Conservation (phyloP, 2,797 vertebrate genomes). For the Aselliscus stoliczkanus region DNA sequence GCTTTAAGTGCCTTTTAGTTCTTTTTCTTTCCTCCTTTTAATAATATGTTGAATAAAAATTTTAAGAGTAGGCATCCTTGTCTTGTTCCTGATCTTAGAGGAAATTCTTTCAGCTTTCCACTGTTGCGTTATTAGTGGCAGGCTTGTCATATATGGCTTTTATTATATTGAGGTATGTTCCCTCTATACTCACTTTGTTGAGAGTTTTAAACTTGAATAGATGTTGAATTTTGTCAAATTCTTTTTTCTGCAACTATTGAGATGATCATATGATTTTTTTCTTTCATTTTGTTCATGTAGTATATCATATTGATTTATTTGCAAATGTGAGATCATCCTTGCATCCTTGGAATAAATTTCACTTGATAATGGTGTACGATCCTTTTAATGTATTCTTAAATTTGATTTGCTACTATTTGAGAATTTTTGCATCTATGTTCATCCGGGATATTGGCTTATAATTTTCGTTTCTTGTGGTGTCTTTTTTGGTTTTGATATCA, state of each 20-base stretch:
- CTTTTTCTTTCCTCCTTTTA: neutral
- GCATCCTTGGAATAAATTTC: neutral
- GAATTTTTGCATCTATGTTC: neutral
- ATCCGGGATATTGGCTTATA: neutral
- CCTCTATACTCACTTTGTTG: neutral
- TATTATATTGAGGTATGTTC: neutral
- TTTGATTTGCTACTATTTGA: neutral
- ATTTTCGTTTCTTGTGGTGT: neutral
- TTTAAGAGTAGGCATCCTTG: neutral
- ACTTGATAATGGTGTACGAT: neutral
- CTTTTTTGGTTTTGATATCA: neutral
- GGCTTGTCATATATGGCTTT: neutral
- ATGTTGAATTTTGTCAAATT: neutral
- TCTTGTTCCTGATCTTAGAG: neutral
- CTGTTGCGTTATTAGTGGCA: neutral
- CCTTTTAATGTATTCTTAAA: neutral
- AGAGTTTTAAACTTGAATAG: neutral
- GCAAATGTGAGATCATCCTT: neutral
- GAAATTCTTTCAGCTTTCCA: neutral
- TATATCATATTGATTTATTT: neutral
- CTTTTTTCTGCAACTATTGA: neutral
- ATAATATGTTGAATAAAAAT: neutral
- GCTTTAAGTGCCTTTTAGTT: neutral
- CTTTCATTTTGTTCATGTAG: neutral
- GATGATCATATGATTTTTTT: neutral